These are phyloP conservation scores for Meda fulgida DNA, from an alignment of 2,797 vertebrate species.

Conservation along the genomic window DNA sequence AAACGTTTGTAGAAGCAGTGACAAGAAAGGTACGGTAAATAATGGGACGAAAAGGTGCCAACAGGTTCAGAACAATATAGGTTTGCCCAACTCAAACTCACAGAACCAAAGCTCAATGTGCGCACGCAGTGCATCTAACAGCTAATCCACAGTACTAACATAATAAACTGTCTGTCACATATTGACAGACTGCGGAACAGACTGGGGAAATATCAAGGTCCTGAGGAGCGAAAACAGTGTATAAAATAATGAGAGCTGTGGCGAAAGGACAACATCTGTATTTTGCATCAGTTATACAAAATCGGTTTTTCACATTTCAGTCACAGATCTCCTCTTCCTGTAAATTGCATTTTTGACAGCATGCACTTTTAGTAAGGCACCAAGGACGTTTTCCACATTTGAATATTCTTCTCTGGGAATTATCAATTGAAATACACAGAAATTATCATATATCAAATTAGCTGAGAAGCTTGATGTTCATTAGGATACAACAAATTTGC, in stretches of 20 bases:
- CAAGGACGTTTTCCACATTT: constrained; percentile 27
- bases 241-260: constrained; percentile 27
- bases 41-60: neutral
- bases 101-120: no score
- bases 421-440: constrained; percentile 51
- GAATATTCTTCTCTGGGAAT: constrained; percentile 37
- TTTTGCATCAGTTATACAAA: constrained; percentile 4
- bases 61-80: no score
- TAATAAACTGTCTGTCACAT: no score
- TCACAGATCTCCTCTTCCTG: neutral
- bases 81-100: no score
- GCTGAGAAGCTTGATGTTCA: constrained; percentile 40
- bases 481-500: constrained; percentile 52
- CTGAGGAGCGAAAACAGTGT: neutral
- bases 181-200: constrained; percentile 32
- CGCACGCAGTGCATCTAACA: no score
- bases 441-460: constrained; percentile 52
- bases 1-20: neutral
- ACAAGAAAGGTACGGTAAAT: neutral
- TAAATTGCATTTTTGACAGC: constrained; percentile 24
- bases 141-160: no score
- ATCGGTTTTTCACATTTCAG: neutral
- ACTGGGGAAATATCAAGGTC: constrained; percentile 40
- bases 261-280: constrained; percentile 15
- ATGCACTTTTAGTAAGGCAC: neutral